These are phyloP conservation scores for Siphlonurus alternatus DNA, from an alignment of 2,888 invertebrate species.

Conservation along the genomic window DNA sequence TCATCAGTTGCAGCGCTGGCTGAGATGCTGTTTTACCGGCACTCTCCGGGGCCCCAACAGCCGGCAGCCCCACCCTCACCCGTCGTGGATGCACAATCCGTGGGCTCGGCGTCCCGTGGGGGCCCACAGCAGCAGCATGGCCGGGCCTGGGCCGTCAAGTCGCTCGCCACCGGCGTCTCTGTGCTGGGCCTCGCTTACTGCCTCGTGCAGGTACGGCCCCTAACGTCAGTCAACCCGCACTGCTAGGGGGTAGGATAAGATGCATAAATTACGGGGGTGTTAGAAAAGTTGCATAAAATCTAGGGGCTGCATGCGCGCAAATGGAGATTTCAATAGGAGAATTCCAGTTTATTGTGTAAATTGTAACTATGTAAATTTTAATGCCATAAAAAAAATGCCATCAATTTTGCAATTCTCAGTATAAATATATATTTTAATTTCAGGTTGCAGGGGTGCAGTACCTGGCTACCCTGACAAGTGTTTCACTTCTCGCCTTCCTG, in stretches of 20 bases:
- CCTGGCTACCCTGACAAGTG: slow-evolving; percentile 12
- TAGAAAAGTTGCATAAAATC: no score
- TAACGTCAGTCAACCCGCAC: background rate
- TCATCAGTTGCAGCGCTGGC: no score
- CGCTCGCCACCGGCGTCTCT: slow-evolving; percentile 9
- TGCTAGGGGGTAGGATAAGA: background rate
- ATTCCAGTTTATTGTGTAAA: no score
- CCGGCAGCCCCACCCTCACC: background rate
- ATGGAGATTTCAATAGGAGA: no score
- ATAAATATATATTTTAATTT: no score
- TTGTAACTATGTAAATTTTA: no score
- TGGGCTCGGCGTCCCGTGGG: background rate
- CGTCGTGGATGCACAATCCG: background rate
- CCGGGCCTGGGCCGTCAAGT: slow-evolving; percentile 11
- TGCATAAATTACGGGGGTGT: background rate
- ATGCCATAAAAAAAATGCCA: no score
- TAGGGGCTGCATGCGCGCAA: no score
- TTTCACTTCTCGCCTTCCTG: slow-evolving; percentile 11
- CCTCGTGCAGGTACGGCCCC: slow-evolving; percentile 7
- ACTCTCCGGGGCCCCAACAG: background rate
- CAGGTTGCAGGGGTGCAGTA: slow-evolving; percentile 12
- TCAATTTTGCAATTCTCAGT: no score
- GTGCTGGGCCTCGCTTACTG: slow-evolving; percentile 12
- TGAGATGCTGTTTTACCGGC: slow-evolving; percentile 11
- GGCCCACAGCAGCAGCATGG: background rate